Percentiles rank a stretch among this genome's conserved stretches.
phyloP scores from a whole-genome alignment of 1,140 invertebrate species.

The Globodera ellingtonae region DNA sequence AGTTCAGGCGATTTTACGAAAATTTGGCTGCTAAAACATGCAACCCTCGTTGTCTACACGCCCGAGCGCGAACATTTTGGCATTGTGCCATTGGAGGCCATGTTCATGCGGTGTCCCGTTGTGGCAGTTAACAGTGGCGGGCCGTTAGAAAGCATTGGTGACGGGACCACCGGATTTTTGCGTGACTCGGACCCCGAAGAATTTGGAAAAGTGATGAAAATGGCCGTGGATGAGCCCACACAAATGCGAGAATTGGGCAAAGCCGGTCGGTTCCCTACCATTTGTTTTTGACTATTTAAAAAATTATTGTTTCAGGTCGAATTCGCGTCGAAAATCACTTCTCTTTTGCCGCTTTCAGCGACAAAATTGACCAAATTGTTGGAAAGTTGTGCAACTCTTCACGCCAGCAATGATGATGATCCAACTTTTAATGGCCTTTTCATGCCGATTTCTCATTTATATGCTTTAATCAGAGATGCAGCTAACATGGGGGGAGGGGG shows the following conservation, averaged over 20 bases:
- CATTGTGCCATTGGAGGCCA: constrained; percentile 97
- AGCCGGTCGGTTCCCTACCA: constrained; percentile 75
- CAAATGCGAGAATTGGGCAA: constrained; percentile 74
- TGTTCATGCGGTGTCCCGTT: constrained; percentile 89
- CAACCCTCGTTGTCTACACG: constrained; percentile 83
- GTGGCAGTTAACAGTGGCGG: constrained; percentile 91
- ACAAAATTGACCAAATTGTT: constrained; percentile 73
- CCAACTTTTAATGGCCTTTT: no score
- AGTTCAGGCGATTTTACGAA: constrained; percentile 83
- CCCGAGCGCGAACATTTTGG: constrained; percentile 98
- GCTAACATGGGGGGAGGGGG: no score
- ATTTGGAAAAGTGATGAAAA: constrained; percentile 79
- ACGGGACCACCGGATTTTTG: constrained; percentile 86
- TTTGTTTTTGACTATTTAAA: constrained; percentile 74
- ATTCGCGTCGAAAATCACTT: constrained; percentile 17
- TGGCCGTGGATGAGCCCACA: constrained; percentile 65
- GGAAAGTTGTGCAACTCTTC: background rate
- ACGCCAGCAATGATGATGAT: no score
- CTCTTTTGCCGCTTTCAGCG: constrained; percentile 72
- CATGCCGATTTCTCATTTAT: no score
- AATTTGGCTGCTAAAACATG: constrained; percentile 73
- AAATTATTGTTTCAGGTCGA: background rate
- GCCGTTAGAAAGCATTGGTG: constrained; percentile 85
- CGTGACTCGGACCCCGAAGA: constrained; percentile 70
- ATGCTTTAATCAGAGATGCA: no score